phyloP scores from a whole-genome alignment of 2,888 invertebrate genomes.

The Microctonus aethiopoides region DNA sequence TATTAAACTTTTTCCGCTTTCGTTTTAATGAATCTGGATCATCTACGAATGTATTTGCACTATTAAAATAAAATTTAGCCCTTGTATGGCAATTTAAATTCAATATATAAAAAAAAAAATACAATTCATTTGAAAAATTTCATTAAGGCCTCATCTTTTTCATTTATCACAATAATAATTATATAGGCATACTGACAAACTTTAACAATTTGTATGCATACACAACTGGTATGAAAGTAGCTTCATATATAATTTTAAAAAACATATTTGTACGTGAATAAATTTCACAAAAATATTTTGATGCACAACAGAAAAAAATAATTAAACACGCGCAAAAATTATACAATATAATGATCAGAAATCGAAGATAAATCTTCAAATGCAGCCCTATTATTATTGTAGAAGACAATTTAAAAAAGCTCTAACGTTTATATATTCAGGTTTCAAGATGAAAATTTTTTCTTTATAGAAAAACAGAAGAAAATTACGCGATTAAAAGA shows the following conservation, averaged over 20 bases:
- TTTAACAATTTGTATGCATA: too few relatives aligned
- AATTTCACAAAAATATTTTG: too few relatives aligned
- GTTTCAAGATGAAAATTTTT: not conserved
- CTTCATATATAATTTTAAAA: not conserved
- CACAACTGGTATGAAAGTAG: too few relatives aligned
- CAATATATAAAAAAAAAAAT: not conserved
- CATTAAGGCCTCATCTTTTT: not conserved
- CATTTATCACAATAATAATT: not conserved
- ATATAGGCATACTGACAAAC: too few relatives aligned
- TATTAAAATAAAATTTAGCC: conserved; percentile 39
- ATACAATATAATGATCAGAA: too few relatives aligned
- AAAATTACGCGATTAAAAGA: too few relatives aligned
- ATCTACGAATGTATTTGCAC: conserved; percentile 68
- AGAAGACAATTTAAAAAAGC: too few relatives aligned
- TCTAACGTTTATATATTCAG: not conserved
- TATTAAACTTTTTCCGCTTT: conserved; percentile 71
- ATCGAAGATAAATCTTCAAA: too few relatives aligned
- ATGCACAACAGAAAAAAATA: too few relatives aligned
- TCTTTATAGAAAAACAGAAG: not conserved
- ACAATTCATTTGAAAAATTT: not conserved
- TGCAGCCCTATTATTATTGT: too few relatives aligned
- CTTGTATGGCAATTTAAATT: not conserved
- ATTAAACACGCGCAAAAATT: too few relatives aligned
- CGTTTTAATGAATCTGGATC: conserved; percentile 73
- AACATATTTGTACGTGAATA: not conserved